phyloP scores from a whole-genome alignment of 2,113 vertebrate species.

The Rutilus rutilus region DNA sequence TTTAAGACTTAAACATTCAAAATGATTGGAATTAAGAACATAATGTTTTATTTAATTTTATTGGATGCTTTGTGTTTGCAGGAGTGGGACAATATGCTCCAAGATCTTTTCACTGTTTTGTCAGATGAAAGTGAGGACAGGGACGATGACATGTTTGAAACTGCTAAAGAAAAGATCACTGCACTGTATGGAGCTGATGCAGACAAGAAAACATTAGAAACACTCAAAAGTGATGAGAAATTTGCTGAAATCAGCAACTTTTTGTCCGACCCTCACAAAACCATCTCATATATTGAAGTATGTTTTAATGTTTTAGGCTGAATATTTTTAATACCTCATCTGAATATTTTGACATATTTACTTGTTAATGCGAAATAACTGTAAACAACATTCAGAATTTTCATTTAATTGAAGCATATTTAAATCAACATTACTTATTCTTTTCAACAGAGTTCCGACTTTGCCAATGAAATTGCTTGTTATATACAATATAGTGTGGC shows the following conservation, averaged over 20 bases:
- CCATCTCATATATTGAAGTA: slow-evolving; percentile 14
- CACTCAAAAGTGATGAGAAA: slow-evolving; percentile 19
- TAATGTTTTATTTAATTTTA: background rate
- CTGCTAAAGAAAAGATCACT: slow-evolving; percentile 22
- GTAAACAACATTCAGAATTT: background rate
- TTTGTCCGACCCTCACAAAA: background rate
- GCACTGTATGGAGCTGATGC: slow-evolving; percentile 34
- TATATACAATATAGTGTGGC: too few relatives aligned
- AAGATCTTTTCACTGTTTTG: background rate
- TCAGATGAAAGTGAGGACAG: background rate
- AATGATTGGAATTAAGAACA: background rate
- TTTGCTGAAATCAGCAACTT: background rate
- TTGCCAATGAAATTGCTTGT: background rate
- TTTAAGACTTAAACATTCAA: background rate
- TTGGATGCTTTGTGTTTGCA: background rate
- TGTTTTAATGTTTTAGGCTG: background rate
- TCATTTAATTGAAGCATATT: background rate
- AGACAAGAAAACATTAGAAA: background rate
- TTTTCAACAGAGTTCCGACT: background rate
- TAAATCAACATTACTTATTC: too few relatives aligned
- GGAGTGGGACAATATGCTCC: background rate
- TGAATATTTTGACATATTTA: too few relatives aligned
- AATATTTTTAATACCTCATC: too few relatives aligned
- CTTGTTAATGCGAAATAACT: background rate
- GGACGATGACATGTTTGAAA: background rate